A percentile compares a stretch with the other conserved stretches of the same genome.
phyloP scores from a whole-genome alignment of 2,888 invertebrate genomes.

The Hypselothyrea guttata region DNA sequence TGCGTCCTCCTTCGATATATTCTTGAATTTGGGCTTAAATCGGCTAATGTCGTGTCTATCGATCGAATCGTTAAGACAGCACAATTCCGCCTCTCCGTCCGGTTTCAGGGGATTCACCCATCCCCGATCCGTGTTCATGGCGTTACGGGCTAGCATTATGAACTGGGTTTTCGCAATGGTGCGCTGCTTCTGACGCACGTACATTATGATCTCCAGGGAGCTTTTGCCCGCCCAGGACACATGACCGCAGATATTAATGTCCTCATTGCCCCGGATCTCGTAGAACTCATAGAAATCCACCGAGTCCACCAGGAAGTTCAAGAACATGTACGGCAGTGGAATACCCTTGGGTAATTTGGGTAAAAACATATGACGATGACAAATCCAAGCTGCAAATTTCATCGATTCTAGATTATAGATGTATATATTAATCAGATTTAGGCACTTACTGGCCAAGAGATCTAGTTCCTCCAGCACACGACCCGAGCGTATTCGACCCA shows the following conservation, averaged over 20 bases:
- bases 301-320: slow-evolving; percentile 88
- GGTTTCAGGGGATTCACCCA: slow-evolving; percentile 84
- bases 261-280: slow-evolving; percentile 83
- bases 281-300: slow-evolving; percentile 83
- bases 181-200: slow-evolving; percentile 85
- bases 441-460: slow-evolving; percentile 86
- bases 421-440: too few species aligned
- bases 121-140: slow-evolving; percentile 84
- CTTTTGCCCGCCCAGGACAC: slow-evolving; percentile 88
- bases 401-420: too few species aligned
- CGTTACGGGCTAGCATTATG: slow-evolving; percentile 88
- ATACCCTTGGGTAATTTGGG: slow-evolving; percentile 84
- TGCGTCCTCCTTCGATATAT: slow-evolving; percentile 85
- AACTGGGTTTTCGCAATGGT: slow-evolving; percentile 86
- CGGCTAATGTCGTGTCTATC: too few species aligned
- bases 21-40: slow-evolving; percentile 84
- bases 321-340: slow-evolving; percentile 86
- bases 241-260: slow-evolving; percentile 88
- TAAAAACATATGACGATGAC: slow-evolving; percentile 86
- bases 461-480: slow-evolving; percentile 90
- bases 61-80: slow-evolving; percentile 78
- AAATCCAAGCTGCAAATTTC: too few species aligned
- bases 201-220: slow-evolving; percentile 88
- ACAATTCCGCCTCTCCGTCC: slow-evolving; percentile 84
- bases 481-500: slow-evolving; percentile 86